Evolutionary conservation across 2,113 vertebrate species (phyloP).

Genomic region (Phainopepla nitens): DNA sequence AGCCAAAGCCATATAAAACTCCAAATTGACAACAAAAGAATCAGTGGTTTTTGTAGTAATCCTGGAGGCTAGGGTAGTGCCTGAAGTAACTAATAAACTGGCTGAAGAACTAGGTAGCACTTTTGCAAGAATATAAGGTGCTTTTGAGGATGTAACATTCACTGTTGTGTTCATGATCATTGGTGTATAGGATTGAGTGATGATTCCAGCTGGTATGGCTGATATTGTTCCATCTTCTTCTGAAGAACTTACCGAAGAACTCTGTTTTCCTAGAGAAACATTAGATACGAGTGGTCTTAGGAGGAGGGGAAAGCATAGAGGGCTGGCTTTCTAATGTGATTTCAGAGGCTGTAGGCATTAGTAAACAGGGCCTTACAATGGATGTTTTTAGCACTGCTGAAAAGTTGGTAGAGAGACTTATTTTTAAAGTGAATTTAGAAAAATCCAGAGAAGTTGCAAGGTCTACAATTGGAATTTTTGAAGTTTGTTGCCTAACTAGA

Average conservation of each 20-base stretch:
- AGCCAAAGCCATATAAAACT: not conserved
- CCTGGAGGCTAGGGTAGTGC: not conserved
- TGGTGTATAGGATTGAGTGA: not conserved
- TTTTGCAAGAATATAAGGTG: slow-evolving; percentile 20
- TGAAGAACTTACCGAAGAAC: not conserved
- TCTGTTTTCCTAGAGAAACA: slow-evolving; percentile 47
- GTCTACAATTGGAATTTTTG: not conserved
- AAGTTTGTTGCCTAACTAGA: not conserved
- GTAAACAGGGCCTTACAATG: not conserved
- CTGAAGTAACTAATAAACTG: slow-evolving; percentile 6
- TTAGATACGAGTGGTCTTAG: not conserved
- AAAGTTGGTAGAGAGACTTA: not conserved
- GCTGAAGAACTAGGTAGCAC: not conserved
- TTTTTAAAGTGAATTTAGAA: not conserved
- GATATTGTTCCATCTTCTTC: slow-evolving; percentile 11
- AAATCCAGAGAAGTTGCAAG: not conserved
- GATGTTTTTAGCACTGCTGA: not conserved
- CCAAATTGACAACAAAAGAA: not conserved
- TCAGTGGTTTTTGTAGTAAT: not conserved
- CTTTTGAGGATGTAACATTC: slow-evolving; percentile 12
- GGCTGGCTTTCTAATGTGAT: not conserved
- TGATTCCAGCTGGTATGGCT: not conserved
- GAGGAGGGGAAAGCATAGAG: not conserved
- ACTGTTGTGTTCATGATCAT: not conserved
- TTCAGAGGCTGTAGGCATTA: not conserved